phyloP scores from a whole-genome alignment of 2,113 vertebrate genomes.

The Callipepla squamata region DNA sequence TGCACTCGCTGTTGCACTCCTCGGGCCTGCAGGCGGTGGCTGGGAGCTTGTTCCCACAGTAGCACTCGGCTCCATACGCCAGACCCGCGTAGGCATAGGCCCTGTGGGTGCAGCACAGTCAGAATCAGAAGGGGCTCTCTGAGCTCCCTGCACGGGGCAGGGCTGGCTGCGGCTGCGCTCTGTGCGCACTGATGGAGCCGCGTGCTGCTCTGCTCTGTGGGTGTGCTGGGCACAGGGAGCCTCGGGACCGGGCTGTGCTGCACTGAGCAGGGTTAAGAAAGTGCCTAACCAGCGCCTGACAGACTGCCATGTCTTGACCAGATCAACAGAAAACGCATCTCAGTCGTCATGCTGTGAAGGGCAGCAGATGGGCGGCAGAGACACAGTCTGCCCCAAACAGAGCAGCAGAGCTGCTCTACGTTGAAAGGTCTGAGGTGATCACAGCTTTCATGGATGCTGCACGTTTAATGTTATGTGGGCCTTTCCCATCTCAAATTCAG shows the following conservation, averaged over 20 bases:
- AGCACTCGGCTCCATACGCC: slow-evolving; percentile 91
- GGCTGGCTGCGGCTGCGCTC: too few species aligned
- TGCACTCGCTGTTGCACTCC: slow-evolving; percentile 91
- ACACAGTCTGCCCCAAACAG: background rate
- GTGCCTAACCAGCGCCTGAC: background rate
- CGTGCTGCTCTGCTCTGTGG: too few species aligned
- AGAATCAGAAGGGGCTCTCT: fast-evolving
- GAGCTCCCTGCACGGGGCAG: too few species aligned
- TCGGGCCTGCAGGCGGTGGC: slow-evolving; percentile 66
- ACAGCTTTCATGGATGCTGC: background rate
- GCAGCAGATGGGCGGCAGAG: background rate
- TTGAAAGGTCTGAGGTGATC: background rate
- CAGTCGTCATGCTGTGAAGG: background rate
- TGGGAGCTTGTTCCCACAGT: slow-evolving; percentile 90
- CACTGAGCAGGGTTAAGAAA: background rate
- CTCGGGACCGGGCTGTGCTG: background rate
- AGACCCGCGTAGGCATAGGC: slow-evolving; percentile 90
- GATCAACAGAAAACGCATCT: background rate
- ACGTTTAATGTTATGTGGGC: background rate
- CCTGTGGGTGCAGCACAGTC: slow-evolving; percentile 52
- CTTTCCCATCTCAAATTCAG: background rate
- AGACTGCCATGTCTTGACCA: background rate
- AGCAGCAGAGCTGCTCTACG: background rate
- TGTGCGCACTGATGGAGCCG: too few species aligned
- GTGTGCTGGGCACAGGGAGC: too few species aligned